A percentile compares a stretch with the other conserved stretches of the same genome.
Evolutionary conservation across 1,140 invertebrate species (phyloP).

Genomic region (Meloidogyne chitwoodi): DNA sequence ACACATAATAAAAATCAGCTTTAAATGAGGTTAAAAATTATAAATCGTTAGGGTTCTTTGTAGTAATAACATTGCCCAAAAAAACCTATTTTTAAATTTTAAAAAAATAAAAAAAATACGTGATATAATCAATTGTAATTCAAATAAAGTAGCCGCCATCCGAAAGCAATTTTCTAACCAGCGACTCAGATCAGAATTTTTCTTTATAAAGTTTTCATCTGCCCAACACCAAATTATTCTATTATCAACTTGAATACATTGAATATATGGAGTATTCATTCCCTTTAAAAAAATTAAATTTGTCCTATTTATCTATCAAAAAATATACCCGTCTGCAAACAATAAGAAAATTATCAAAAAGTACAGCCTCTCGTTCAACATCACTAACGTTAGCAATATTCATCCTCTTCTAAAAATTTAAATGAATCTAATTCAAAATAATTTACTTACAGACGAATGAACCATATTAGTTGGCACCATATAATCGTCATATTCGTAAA

Average conservation of each 20-base stretch:
- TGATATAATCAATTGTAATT: conserved; percentile 2
- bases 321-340: conserved; percentile 15
- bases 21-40: no score
- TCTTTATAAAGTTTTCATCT: not conserved
- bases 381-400: conserved; percentile 2
- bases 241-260: conserved; percentile 5
- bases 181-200: not conserved
- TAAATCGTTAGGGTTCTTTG: no score
- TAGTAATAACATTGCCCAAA: no score
- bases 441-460: conserved; percentile 6
- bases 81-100: no score
- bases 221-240: not conserved
- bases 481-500: conserved; percentile 19
- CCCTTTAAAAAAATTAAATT: conserved; percentile 14
- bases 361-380: conserved; percentile 1
- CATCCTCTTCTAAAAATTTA: conserved; percentile 5
- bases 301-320: no score
- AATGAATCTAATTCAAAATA: not conserved
- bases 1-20: no score
- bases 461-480: conserved; percentile 19
- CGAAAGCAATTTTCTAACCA: conserved; percentile 17
- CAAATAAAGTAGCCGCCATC: conserved; percentile 21
- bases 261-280: conserved; percentile 23
- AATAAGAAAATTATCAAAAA: conserved; percentile 24
- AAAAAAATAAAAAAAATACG: conserved; percentile 11